Evolutionary conservation across 2,797 vertebrate genomes (phyloP), one percentile per base, ranked within the genome.

Genomic region (Ficedula albicollis): DNA sequence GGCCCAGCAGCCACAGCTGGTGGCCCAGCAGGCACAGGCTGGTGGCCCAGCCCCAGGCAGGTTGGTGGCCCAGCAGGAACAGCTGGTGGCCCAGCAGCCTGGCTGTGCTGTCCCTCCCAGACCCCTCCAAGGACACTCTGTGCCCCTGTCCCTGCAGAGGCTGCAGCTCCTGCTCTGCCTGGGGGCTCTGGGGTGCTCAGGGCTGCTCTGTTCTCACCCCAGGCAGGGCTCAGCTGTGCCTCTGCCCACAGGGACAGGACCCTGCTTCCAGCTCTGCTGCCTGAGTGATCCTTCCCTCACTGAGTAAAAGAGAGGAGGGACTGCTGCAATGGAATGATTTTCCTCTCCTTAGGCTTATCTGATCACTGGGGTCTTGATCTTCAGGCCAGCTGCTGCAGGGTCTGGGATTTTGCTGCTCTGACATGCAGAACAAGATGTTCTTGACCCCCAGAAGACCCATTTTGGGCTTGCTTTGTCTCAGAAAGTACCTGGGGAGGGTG

Each of bases 201-300:
- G 27, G 51, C 43, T 79, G 56, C 52, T 82, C 36, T 59, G 56
- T 44, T 82, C 36, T 48, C n/a, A 52, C 14, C 12, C 2, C 0
- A 1, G 39, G 43, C 46, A 49, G 55, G 67, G 19, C 27, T 58
- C 16, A 55, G 34, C 46, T 91, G 49, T 55, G 51, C 44, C 52
- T 84, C 55, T 91, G 59, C 46, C 49, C 69, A 23, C 32, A 79
- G 59, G 51, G 10, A 13, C 25, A 7, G 51, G 41, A 25, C 5
- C 0, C 39, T 58, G 39, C 83, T 74, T 76, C 76, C 70, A 88
- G 22, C 34, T 48, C 44, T 92, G 69, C 62, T 70, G 70, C 67
- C 84, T 68, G 74, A 0, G 5, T 0, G 5, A 27, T 19, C 14
- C 48, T 38, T 54, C 11, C 5, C 6, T 68, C 25, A 3, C 15